These are phyloP conservation scores for Leptinotarsa tumamoca DNA, from an alignment of 2,888 invertebrate species.

Conservation along the genomic window DNA sequence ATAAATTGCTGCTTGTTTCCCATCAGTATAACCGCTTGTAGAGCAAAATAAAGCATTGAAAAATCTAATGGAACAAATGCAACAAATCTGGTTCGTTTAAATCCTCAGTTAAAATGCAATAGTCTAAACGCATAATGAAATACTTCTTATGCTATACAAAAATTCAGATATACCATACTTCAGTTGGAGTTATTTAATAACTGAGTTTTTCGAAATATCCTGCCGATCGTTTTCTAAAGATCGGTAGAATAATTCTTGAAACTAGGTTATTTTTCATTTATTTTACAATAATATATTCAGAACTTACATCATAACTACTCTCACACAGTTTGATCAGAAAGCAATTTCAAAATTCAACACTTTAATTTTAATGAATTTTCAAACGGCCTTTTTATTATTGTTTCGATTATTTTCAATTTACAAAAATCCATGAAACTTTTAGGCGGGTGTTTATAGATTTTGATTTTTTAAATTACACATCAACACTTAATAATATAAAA, in stretches of 20 bases:
- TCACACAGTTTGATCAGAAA: conserved; percentile 49
- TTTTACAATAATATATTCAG: conserved; percentile 64
- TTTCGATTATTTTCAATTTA: conserved; percentile 34
- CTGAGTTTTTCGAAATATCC: conserved; percentile 51
- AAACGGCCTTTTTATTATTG: conserved; percentile 31
- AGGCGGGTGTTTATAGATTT: conserved; percentile 46
- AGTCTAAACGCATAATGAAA: conserved; percentile 65
- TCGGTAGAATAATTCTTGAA: conserved; percentile 35
- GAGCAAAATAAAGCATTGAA: conserved; percentile 51
- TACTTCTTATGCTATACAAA: conserved; percentile 64
- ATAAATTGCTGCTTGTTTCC: neutral
- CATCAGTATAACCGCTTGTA: conserved; percentile 45
- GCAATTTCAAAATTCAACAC: conserved; percentile 39
- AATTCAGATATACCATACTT: conserved; percentile 66
- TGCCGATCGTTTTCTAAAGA: conserved; percentile 17
- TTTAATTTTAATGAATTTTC: conserved; percentile 35
- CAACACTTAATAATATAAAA: conserved; percentile 45
- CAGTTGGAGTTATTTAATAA: conserved; percentile 59
- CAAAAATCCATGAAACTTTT: conserved; percentile 40
- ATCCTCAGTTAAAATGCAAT: conserved; percentile 64
- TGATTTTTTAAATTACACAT: conserved; percentile 46
- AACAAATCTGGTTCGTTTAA: conserved; percentile 52
- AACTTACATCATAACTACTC: conserved; percentile 54
- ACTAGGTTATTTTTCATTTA: conserved; percentile 56
- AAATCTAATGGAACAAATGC: conserved; percentile 46